Percentiles rank a stretch among this genome's conserved stretches.
phyloP scores from a whole-genome alignment of 1,140 invertebrate species.

The Bombus pascuorum region DNA sequence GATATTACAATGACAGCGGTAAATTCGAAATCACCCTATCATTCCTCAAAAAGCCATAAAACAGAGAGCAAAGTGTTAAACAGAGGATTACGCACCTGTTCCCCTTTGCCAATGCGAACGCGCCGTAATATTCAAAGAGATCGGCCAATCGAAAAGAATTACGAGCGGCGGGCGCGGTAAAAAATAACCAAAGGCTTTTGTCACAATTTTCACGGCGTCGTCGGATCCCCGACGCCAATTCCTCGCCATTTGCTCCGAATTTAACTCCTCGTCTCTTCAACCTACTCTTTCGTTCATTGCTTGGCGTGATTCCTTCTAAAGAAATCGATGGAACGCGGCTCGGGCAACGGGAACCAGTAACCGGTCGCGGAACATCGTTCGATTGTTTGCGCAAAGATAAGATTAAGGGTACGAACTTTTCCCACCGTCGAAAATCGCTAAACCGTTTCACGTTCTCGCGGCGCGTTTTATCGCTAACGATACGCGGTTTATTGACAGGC shows the following conservation, averaged over 20 bases:
- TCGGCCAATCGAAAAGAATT: not conserved
- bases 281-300: not conserved
- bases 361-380: slow-evolving; percentile 40
- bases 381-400: slow-evolving; percentile 63
- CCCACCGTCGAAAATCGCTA: slow-evolving; percentile 61
- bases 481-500: slow-evolving; percentile 61
- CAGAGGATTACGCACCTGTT: not conserved
- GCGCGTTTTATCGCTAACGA: slow-evolving; percentile 59
- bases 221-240: not conserved
- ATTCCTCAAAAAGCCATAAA: too few relatives aligned
- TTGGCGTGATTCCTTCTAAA: not conserved
- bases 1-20: too few relatives aligned
- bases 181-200: slow-evolving; percentile 7
- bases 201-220: not conserved
- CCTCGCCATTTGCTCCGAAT: slow-evolving; percentile 28
- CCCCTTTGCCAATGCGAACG: not conserved
- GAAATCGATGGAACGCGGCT: not conserved
- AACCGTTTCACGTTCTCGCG: not conserved
- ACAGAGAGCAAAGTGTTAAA: not conserved
- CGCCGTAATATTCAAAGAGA: not conserved
- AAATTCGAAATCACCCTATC: too few relatives aligned
- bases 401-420: slow-evolving; percentile 62
- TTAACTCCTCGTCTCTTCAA: not conserved
- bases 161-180: not conserved
- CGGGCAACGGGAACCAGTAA: slow-evolving; percentile 10